phyloP scores from a whole-genome alignment of 2,888 invertebrate genomes.

The Latrodectus elegans region DNA sequence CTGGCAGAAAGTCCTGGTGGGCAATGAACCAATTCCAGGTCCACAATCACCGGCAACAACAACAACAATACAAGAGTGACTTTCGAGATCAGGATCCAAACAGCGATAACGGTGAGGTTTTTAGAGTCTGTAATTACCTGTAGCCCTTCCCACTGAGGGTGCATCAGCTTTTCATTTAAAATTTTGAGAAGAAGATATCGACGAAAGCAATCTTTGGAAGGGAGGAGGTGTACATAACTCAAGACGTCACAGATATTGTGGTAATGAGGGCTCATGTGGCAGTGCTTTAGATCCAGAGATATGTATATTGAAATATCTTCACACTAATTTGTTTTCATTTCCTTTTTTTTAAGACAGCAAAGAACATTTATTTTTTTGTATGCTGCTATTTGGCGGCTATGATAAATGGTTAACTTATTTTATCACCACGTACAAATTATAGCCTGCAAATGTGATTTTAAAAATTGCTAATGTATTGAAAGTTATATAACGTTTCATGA shows the following conservation, averaged over 20 bases:
- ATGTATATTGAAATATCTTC: slow-evolving; percentile 2
- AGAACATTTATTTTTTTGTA: not conserved
- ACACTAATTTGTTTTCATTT: not conserved
- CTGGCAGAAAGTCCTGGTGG: too few relatives aligned
- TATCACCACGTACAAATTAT: too few relatives aligned
- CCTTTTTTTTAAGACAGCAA: not conserved
- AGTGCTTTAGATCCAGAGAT: not conserved
- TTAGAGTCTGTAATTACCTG: not conserved
- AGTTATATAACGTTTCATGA: too few relatives aligned
- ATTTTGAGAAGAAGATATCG: not conserved
- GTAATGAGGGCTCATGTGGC: not conserved
- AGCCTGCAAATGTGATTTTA: too few relatives aligned
- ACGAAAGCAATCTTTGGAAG: not conserved
- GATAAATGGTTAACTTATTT: too few relatives aligned
- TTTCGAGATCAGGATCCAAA: not conserved
- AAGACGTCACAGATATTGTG: not conserved
- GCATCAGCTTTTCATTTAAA: not conserved
- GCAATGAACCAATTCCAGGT: not conserved
- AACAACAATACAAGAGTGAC: not conserved
- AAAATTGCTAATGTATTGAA: too few relatives aligned
- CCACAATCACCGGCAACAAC: not conserved
- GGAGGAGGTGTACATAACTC: slow-evolving; percentile 2
- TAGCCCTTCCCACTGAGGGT: not conserved
- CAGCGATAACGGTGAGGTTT: not conserved
- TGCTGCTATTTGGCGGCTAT: too few relatives aligned